Conservation (phyloP, 2,113 vertebrate genomes). For the Lynx canadensis region DNA sequence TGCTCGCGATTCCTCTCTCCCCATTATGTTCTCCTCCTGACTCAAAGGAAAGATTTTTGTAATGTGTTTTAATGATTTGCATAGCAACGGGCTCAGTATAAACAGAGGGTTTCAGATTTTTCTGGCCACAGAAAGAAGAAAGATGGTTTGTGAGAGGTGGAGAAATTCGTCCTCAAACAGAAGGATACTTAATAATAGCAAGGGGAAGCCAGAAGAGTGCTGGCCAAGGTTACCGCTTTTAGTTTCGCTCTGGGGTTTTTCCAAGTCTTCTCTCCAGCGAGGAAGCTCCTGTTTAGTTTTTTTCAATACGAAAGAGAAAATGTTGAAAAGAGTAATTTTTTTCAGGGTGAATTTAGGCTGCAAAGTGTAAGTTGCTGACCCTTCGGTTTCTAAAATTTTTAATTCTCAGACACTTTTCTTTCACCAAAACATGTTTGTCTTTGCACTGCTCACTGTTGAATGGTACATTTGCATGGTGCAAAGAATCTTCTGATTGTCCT, state of each 20-base stretch:
- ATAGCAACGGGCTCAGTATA: conserved; percentile 54
- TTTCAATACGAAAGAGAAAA: not conserved
- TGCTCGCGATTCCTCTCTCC: not conserved
- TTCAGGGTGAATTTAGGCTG: conserved; percentile 40
- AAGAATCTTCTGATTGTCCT: conserved; percentile 45
- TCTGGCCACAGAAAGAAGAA: not conserved
- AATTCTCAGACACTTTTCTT: not conserved
- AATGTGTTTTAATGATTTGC: conserved; percentile 52
- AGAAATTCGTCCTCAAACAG: conserved; percentile 58
- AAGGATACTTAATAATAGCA: conserved; percentile 63
- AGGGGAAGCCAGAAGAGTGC: not conserved
- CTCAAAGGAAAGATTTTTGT: conserved; percentile 68
- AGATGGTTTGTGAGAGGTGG: conserved; percentile 51
- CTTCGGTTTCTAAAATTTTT: not conserved
- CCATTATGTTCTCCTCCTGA: conserved; percentile 4
- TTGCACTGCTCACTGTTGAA: not conserved
- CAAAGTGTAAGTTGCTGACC: not conserved
- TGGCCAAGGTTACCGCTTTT: not conserved
- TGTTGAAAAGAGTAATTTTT: conserved; percentile 4
- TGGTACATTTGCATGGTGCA: not conserved
- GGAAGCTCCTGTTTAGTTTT: not conserved
- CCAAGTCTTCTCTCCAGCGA: not conserved
- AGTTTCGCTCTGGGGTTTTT: conserved; percentile 26
- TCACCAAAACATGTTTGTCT: conserved; percentile 10
- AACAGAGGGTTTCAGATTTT: conserved; percentile 69